Percentiles rank a stretch among this genome's conserved stretches.
These are phyloP conservation scores for Plagodis pulveraria DNA, from an alignment of 2,888 invertebrate genomes.

Conservation along the genomic window DNA sequence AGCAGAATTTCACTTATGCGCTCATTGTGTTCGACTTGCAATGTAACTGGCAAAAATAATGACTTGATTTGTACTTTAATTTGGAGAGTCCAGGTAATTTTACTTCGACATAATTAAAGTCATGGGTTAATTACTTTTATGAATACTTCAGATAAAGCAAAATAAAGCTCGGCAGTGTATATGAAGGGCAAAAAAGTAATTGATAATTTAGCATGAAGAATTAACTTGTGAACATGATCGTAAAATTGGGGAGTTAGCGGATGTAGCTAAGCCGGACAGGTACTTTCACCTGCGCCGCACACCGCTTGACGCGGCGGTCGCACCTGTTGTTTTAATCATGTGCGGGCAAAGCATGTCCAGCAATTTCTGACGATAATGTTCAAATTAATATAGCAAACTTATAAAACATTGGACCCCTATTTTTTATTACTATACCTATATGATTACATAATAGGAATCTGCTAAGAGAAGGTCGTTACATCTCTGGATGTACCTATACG, in stretches of 20 bases:
- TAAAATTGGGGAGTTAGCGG: slow-evolving; percentile 62
- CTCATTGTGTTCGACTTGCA: slow-evolving; percentile 7
- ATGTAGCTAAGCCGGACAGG: slow-evolving; percentile 55
- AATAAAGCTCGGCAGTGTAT: neutral
- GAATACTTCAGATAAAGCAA: no score
- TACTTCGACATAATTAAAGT: no score
- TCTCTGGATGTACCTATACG: slow-evolving; percentile 10
- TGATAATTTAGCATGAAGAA: slow-evolving; percentile 2
- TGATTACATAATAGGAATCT: slow-evolving; percentile 14
- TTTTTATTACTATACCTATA: slow-evolving; percentile 9
- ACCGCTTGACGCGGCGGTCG: slow-evolving; percentile 32
- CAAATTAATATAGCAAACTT: slow-evolving; percentile 27
- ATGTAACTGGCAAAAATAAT: no score
- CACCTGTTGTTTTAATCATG: slow-evolving; percentile 57
- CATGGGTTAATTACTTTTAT: no score
- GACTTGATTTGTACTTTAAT: no score
- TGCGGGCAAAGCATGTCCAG: slow-evolving; percentile 42
- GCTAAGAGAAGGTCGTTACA: neutral
- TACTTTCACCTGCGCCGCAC: slow-evolving; percentile 69
- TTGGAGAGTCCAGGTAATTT: no score
- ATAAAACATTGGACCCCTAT: neutral
- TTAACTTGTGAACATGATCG: neutral
- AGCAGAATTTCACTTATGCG: slow-evolving; percentile 16
- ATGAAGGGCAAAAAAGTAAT: neutral
- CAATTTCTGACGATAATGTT: slow-evolving; percentile 41